Evolutionary conservation across 2,113 vertebrate species (phyloP), one percentile per base, ranked within the genome.

Genomic region (Thunnus maccoyii): DNA sequence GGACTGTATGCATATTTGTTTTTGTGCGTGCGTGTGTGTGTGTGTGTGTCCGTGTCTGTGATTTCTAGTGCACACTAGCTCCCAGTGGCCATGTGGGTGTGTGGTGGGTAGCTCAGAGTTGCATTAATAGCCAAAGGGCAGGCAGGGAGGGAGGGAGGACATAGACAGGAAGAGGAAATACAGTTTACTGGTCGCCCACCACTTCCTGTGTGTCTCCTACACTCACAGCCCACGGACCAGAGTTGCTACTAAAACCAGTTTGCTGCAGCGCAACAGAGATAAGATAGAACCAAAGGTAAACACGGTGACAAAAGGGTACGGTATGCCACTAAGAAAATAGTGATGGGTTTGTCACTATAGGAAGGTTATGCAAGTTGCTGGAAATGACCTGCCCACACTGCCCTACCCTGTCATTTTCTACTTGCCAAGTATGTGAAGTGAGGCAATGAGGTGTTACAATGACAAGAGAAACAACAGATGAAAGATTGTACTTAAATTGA

Each of bases 151-250:
- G 88, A 93, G 91, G 78, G 92, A 93, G 94, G 92, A 93, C 90
- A 86, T 86, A 92, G 89, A 94, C 93, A 92, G 94, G 93, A 94
- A 94, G 75, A 89, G 94, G 94, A 95, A 96, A 94, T 94, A 93
- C 94, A 94, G 93, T 94, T 95, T 92, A 87, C 92, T 91, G 88
- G 91, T 93, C 94, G 92, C 95, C 95, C 95, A 96, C 95, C 87
- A 77, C 94, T 95, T 96, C 95, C 94, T 95, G 94, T 91, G 88
- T 91, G 87, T 90, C 93, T 94, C 89, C 94, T 86, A 89, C 90
- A 79, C 89, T 87, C 32, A 13, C 90, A 83, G 89, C 94, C 93
- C 94, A 95, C 92, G 84, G 87, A 92, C 81, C 87, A 81, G 80
- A 78, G 89, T 86, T 64, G 87, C 86, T 87, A 91, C 86, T 85